Conservation (phyloP, 2,113 vertebrate genomes). For the Megaceryle torquata region DNA sequence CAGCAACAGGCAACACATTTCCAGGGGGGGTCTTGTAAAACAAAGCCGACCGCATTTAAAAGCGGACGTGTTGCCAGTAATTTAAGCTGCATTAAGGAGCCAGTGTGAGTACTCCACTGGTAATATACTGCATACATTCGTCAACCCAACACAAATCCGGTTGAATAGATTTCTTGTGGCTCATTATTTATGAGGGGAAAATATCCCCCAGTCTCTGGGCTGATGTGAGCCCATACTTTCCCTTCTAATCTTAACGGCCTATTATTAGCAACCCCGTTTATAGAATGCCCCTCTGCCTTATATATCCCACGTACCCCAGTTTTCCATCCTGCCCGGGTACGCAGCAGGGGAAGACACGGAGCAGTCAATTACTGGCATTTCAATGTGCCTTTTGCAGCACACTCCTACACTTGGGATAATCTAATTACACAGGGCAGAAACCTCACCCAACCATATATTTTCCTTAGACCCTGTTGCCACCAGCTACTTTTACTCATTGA, state of each 20-base stretch:
- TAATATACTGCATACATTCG: neutral
- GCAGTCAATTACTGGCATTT: conserved; percentile 34
- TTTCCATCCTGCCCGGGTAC: neutral
- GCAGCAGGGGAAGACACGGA: neutral
- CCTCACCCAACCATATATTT: conserved; percentile 49
- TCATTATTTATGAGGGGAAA: neutral
- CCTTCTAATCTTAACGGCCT: conserved; percentile 3
- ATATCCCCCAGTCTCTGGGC: neutral
- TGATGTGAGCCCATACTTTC: neutral
- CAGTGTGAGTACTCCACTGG: neutral
- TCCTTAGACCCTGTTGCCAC: conserved; percentile 55
- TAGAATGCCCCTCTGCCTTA: neutral
- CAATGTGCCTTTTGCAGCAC: conserved; percentile 45
- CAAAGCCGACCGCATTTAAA: neutral
- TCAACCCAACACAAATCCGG: neutral
- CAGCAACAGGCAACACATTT: rapidly evolving
- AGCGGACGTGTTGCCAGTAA: neutral
- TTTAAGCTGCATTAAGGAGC: neutral
- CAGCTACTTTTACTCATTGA: conserved; percentile 54
- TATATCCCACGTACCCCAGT: neutral
- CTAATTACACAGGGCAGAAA: conserved; percentile 60
- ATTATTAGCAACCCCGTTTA: neutral
- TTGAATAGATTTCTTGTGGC: neutral
- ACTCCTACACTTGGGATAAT: conserved; percentile 67
- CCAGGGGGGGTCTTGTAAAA: neutral